These are phyloP conservation scores for Eulithis testata DNA, from an alignment of 2,888 invertebrate genomes.

Conservation along the genomic window DNA sequence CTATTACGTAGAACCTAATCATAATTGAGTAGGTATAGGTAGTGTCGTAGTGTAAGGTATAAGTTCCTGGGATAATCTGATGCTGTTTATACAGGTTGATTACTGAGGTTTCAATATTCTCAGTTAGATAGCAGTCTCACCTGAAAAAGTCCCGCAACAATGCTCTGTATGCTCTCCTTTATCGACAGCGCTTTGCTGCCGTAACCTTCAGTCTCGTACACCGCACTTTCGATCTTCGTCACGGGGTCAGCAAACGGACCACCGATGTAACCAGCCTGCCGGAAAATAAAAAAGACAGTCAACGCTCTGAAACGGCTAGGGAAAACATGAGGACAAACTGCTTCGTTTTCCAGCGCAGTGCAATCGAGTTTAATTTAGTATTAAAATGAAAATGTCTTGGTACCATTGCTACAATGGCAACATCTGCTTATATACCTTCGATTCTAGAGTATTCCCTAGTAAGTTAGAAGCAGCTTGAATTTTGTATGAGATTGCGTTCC, in stretches of 20 bases:
- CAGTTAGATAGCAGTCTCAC: constrained; percentile 46
- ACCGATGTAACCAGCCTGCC: constrained; percentile 45
- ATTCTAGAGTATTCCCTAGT: constrained; percentile 47
- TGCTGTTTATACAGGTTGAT: neutral
- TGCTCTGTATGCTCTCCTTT: constrained; percentile 70
- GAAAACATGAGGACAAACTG: too few species aligned
- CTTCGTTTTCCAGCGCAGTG: too few species aligned
- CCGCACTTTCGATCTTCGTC: constrained; percentile 62
- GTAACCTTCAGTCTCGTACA: constrained; percentile 69
- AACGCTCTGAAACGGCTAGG: too few species aligned
- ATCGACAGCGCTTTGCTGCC: constrained; percentile 70
- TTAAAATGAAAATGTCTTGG: too few species aligned
- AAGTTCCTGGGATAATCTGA: too few species aligned
- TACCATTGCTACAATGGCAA: too few species aligned
- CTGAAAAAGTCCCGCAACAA: constrained; percentile 74
- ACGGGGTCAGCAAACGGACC: constrained; percentile 61
- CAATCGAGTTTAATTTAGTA: too few species aligned
- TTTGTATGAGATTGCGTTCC: constrained; percentile 56
- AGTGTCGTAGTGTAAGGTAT: too few species aligned
- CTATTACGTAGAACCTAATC: too few species aligned
- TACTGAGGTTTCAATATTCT: too few species aligned
- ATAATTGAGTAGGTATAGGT: too few species aligned
- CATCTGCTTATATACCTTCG: constrained; percentile 41
- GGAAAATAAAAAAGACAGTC: neutral
- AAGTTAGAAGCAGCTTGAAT: constrained; percentile 52